Percentiles rank a stretch among this genome's conserved stretches.
These are phyloP conservation scores for Lytechinus pictus DNA, from an alignment of 35 echinoderm and acorn worm genomes.

Conservation along the genomic window DNA sequence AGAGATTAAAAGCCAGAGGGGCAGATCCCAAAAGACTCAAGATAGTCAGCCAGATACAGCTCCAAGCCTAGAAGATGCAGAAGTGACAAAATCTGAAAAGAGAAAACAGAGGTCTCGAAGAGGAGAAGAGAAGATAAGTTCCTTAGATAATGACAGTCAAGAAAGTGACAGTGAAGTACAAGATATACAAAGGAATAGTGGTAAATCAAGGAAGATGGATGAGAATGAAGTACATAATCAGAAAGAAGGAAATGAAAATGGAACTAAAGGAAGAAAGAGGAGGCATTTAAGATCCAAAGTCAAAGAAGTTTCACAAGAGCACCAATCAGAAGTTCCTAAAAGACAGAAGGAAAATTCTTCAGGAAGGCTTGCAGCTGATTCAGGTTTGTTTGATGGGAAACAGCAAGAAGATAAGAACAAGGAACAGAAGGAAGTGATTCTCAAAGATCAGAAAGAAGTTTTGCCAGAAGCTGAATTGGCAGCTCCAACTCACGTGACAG, in stretches of 20 bases:
- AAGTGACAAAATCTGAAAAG: not conserved
- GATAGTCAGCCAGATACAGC: not conserved
- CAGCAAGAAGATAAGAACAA: not conserved
- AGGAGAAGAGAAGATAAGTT: not conserved
- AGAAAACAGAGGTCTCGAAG: not conserved
- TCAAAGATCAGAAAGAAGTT: not conserved
- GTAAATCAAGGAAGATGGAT: not conserved
- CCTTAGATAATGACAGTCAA: not conserved
- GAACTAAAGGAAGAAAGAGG: not conserved
- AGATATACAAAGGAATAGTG: not conserved
- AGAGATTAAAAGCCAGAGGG: conserved; percentile 13
- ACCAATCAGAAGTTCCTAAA: not conserved
- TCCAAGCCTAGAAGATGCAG: not conserved
- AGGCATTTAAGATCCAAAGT: not conserved
- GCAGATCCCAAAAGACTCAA: not conserved
- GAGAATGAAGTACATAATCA: not conserved
- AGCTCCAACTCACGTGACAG: not conserved
- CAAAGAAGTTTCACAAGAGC: not conserved
- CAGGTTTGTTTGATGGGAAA: not conserved
- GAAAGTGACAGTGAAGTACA: not conserved
- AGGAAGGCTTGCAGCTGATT: not conserved
- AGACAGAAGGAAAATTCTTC: not conserved
- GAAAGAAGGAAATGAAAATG: not conserved
- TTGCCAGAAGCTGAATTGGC: not conserved
- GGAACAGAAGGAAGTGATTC: not conserved